Evolutionary conservation across 2,888 invertebrate species (phyloP).

Genomic region (Epinotia ramella): DNA sequence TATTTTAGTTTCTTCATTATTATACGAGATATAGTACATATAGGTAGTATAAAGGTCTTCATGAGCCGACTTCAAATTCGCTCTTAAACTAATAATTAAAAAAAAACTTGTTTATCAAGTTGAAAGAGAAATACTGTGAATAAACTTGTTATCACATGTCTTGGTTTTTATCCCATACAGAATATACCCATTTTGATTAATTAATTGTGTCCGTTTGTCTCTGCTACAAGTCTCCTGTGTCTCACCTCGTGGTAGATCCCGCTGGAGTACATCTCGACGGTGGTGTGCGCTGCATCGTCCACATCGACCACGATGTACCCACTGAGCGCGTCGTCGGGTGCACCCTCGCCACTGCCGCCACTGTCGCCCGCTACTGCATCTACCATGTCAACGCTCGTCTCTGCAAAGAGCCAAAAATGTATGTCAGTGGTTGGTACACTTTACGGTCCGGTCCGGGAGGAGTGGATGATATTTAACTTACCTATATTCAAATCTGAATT

Average conservation of each 20-base stretch:
- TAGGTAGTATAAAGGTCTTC: too few relatives aligned
- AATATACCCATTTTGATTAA: too few relatives aligned
- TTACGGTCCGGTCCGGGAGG: neutral
- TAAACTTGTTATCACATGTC: too few relatives aligned
- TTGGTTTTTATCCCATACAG: too few relatives aligned
- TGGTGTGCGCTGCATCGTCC: slow-evolving; percentile 73
- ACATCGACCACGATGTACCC: slow-evolving; percentile 78
- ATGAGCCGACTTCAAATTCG: too few relatives aligned
- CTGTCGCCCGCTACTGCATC: slow-evolving; percentile 27
- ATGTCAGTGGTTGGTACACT: neutral
- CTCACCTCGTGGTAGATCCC: slow-evolving; percentile 75
- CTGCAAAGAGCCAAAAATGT: neutral
- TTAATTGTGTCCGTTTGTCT: too few relatives aligned
- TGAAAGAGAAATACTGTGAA: too few relatives aligned
- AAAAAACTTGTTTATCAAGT: too few relatives aligned
- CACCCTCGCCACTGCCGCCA: slow-evolving; percentile 32
- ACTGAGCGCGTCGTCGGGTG: slow-evolving; percentile 56
- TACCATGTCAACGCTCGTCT: slow-evolving; percentile 18
- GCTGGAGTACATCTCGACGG: slow-evolving; percentile 73
- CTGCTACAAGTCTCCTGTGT: neutral
- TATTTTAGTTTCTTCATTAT: too few relatives aligned
- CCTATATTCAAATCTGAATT: slow-evolving; percentile 66
- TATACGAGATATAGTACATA: too few relatives aligned
- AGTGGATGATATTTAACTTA: slow-evolving; percentile 51
- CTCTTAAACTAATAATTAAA: too few relatives aligned